Evolutionary conservation across 2,888 invertebrate species (phyloP), one percentile per base, ranked within the genome.

Genomic region (Oscheius myriophilus): DNA sequence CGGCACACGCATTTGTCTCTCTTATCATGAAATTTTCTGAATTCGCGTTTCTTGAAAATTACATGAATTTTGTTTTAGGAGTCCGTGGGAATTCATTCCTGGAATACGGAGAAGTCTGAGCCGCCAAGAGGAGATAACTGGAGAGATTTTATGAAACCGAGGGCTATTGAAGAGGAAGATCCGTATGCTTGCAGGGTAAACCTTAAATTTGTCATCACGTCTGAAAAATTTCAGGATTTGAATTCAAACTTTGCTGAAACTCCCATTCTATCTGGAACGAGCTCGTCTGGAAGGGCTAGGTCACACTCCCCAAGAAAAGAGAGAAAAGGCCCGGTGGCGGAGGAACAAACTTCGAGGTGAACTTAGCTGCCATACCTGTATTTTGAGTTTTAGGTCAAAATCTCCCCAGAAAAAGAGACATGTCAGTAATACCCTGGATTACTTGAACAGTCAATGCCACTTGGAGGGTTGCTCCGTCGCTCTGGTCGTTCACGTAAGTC

Each of bases 401-500:
- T 77, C 77, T 9, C 79, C 80, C 1, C 69, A 76, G 9, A 67
- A 66, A 57, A 58, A 61, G 49, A 57, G 52, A 49, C 55, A 70
- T 3, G 76, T 82, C 42, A 72, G 77, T 18, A 81, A 79, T 45
- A 85, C 82, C 16, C 71, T 82, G 42, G 85, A 85, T 68, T 85
- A 85, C 67, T 68, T 84, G 18, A 82, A 83, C 66, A 75, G 79
- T 2, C 85, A 86, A 61, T 85, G 85, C 70, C 80, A 82, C 54
- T 54, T 82, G 53, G 85, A 85, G 67, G 85, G 85, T 1, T 85
- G 85, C 67, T 76, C 82, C 1, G 84, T 81, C 1, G 71, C 79
- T 26, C 78, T 85, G 51, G 73, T 85, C 25, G 85, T 85, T 18
- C 80, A 84, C 59, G 84, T 85, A 54, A 70, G 76, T 69, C 62